Evolutionary conservation across 2,797 vertebrate species (phyloP).

Genomic region (Ptychobarbus kaznakovi): DNA sequence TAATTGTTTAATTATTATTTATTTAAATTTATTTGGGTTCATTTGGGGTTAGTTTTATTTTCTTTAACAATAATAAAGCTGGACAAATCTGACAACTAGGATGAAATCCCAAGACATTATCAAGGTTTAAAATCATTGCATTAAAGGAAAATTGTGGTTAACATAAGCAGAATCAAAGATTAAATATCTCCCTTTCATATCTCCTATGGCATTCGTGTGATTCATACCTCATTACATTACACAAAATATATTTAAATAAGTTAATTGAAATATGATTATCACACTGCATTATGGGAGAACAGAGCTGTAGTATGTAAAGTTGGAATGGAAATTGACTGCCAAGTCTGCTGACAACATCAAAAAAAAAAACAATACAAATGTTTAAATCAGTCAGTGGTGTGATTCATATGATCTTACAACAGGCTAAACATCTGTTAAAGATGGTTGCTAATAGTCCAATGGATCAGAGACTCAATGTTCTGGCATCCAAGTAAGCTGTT

Average conservation of each 20-base stretch:
- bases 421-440: slow-evolving; percentile 3
- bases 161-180: not conserved
- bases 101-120: not conserved
- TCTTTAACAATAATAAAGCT: not conserved
- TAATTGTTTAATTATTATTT: too few species aligned
- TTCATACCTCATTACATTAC: not conserved
- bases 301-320: not conserved
- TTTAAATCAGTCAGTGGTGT: not conserved
- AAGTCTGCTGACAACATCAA: not conserved
- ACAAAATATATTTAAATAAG: not conserved
- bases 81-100: not conserved
- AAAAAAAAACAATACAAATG: not conserved
- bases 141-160: not conserved
- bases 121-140: not conserved
- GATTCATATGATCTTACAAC: not conserved
- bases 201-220: not conserved
- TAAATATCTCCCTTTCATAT: not conserved
- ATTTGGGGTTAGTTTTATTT: not conserved
- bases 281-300: not conserved
- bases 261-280: not conserved
- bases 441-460: not conserved
- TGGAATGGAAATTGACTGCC: not conserved
- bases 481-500: not conserved
- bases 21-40: not conserved
- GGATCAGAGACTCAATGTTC: slow-evolving; percentile 13